Conservation (phyloP, 1,140 invertebrate species). For the Danaus plexippus region DNA sequence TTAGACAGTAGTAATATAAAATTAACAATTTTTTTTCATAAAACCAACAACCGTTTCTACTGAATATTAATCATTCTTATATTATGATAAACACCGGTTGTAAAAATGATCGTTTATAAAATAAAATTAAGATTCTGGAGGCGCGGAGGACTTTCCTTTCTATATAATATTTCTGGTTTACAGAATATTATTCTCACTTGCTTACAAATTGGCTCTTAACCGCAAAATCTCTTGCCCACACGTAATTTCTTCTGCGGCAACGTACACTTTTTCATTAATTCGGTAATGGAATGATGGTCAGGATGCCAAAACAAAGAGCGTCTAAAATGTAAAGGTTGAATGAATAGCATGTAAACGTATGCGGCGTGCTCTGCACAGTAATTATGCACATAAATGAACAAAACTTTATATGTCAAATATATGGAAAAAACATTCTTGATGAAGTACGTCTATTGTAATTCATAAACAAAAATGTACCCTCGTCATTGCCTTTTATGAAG, state of each 20-base stretch:
- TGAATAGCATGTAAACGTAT: slow-evolving; percentile 23
- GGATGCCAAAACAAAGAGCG: slow-evolving; percentile 46
- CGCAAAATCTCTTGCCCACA: slow-evolving; percentile 8
- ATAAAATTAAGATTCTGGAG: slow-evolving; percentile 10
- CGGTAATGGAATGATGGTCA: slow-evolving; percentile 56
- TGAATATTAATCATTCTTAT: too few species aligned
- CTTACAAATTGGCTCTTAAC: slow-evolving; percentile 61
- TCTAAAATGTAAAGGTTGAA: slow-evolving; percentile 32
- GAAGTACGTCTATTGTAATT: slow-evolving; percentile 12
- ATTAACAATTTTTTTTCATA: too few species aligned
- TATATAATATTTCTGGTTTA: slow-evolving; percentile 56
- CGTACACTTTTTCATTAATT: slow-evolving; percentile 40
- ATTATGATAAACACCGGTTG: too few species aligned
- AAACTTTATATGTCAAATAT: neutral
- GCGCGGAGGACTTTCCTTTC: slow-evolving; percentile 20
- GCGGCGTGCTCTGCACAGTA: neutral
- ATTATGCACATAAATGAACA: slow-evolving; percentile 3
- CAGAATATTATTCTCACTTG: slow-evolving; percentile 56
- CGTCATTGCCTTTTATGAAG: slow-evolving; percentile 12
- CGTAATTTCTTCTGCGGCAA: neutral
- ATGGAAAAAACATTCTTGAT: slow-evolving; percentile 8
- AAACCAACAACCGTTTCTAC: too few species aligned
- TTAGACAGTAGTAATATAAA: too few species aligned
- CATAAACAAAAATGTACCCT: slow-evolving; percentile 15
- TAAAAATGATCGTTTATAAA: slow-evolving; percentile 1